Evolutionary conservation across 2,113 vertebrate species (phyloP), one percentile per base, ranked within the genome.

Genomic region (Ginglymostoma cirratum): DNA sequence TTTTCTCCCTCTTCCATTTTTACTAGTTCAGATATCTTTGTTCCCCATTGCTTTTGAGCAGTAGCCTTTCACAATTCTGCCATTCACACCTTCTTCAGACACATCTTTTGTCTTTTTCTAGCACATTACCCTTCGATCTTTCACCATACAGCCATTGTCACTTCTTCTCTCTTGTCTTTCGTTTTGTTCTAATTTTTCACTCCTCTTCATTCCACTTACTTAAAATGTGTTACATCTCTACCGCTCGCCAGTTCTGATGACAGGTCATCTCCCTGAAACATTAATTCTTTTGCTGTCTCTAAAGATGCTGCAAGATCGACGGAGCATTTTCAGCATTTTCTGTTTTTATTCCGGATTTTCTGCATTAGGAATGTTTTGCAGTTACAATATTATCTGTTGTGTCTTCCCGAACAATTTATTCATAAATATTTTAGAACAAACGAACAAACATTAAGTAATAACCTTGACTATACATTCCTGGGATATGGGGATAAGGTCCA

Each of bases 401-500:
- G 94, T 48, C 42, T 95, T 95, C 52, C 94, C 38, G 14, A 72
- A 76, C n/a, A 95, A 72, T 52, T 30, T 30, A 72, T 23, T 70
- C 27, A 72, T 48, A 30, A 95, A 95, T 72, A 42, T 95, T 95
- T 72, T 19, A 76, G 48, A 52, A 24, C 24, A 95, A 76, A 72
- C 52, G 52, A 2, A 76, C 45, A 72, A 19, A 72, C 8, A 95
- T 76, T 52, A 52, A 72, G 72, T 95, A 95, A 72, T 52, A 17
- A 12, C 30, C 65, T 10, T 66, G 45, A 94, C 55, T 38, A 7
- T 45, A 69, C 6, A 27, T 94, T 95, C 69, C 94, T 34, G 42
- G 94, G 94, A 97, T 97, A 98, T 98, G 98, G 70, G 96, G 96
- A 96, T 97, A 96, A 97, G 65, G 96, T 96, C 96, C 96, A 96